These are phyloP conservation scores for Coryphaenoides rupestris DNA, from an alignment of 2,113 vertebrate genomes.

Conservation along the genomic window DNA sequence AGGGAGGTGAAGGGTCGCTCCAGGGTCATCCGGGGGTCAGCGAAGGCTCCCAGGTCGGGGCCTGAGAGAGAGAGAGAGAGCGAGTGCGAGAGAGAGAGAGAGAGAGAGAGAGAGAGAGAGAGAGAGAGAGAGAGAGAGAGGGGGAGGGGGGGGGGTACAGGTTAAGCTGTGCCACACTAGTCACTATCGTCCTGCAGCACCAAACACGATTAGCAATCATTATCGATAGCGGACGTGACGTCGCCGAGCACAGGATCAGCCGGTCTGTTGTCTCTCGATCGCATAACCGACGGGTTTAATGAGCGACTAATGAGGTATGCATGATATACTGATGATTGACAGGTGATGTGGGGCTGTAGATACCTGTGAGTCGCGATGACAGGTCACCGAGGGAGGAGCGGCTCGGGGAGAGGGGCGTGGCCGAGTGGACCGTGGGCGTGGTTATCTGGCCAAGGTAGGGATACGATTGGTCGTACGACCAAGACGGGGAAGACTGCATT, in stretches of 20 bases:
- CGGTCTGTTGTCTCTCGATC: too few species aligned
- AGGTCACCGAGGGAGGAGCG: slow-evolving; percentile 84
- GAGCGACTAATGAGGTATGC: too few species aligned
- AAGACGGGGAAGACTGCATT: slow-evolving; percentile 91
- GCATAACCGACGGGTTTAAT: too few species aligned
- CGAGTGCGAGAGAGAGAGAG: slow-evolving; percentile 42
- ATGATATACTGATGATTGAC: too few species aligned
- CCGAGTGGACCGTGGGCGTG: slow-evolving; percentile 83
- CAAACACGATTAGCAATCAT: too few species aligned
- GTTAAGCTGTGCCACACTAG: too few species aligned
- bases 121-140: slow-evolving; percentile 5
- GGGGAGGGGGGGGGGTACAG: too few species aligned
- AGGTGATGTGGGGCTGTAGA: slow-evolving; percentile 23
- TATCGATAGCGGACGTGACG: too few species aligned
- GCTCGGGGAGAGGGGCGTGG: slow-evolving; percentile 88
- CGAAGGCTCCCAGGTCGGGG: slow-evolving; percentile 86
- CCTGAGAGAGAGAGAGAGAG: slow-evolving; percentile 58
- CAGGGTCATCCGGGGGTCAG: slow-evolving; percentile 85
- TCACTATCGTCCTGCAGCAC: too few species aligned
- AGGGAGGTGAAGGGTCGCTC: slow-evolving; percentile 87
- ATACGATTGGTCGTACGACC: slow-evolving; percentile 96
- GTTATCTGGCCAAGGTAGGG: slow-evolving; percentile 92
- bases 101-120: slow-evolving; percentile 58
- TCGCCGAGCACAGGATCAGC: too few species aligned
- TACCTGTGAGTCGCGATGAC: slow-evolving; percentile 86